Percentiles rank a stretch among this genome's conserved stretches.
Evolutionary conservation across 2,797 vertebrate species (phyloP).

Genomic region (Hypotaenidia okinawae): DNA sequence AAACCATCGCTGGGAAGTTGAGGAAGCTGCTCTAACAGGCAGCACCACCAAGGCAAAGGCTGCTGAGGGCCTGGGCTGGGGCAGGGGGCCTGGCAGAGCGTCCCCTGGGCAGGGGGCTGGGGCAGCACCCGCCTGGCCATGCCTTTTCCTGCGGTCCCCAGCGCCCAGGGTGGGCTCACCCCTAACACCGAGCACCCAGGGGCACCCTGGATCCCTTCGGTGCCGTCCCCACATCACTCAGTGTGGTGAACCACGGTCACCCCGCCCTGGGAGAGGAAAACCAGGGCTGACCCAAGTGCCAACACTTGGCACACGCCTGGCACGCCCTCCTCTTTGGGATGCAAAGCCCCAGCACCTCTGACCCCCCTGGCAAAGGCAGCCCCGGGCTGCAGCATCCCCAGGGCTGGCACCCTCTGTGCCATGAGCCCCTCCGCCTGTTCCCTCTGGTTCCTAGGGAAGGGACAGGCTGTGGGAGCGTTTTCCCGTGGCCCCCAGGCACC

Average conservation of each 20-base stretch:
- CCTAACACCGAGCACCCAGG: not conserved
- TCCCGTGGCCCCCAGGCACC: not conserved
- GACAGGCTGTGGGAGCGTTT: fast-evolving
- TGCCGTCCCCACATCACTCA: too few species aligned
- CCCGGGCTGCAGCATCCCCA: not conserved
- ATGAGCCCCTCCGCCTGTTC: fast-evolving
- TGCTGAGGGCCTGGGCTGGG: not conserved
- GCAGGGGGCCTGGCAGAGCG: not conserved
- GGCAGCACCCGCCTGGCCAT: not conserved
- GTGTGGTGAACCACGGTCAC: fast-evolving
- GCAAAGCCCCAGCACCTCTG: too few species aligned
- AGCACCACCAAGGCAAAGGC: not conserved
- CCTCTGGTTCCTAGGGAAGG: not conserved
- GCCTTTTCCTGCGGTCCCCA: not conserved
- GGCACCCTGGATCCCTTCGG: not conserved
- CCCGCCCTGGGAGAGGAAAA: fast-evolving
- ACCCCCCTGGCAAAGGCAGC: not conserved
- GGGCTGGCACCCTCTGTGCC: not conserved
- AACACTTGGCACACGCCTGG: too few species aligned
- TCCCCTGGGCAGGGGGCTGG: fast-evolving
- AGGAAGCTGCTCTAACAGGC: not conserved
- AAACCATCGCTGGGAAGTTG: not conserved
- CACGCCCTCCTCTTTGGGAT: not conserved
- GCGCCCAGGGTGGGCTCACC: not conserved
- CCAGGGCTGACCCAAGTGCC: not conserved